Percentiles rank a stretch among this genome's conserved stretches.
These are phyloP conservation scores for Lindbergichthys nudifrons DNA, from an alignment of 2,797 vertebrate genomes.

Conservation along the genomic window DNA sequence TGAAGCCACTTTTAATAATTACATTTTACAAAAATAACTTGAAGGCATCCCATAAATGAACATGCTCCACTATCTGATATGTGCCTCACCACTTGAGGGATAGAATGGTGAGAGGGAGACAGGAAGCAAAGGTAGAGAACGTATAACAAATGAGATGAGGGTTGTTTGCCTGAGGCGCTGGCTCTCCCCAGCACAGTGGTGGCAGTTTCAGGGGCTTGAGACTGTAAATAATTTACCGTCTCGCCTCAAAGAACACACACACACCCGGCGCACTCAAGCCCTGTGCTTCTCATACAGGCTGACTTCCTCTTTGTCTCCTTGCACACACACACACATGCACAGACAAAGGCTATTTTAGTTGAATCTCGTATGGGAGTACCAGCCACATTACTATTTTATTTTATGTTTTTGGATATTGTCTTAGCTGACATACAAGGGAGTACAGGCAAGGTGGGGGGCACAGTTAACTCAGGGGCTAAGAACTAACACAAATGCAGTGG, in stretches of 20 bases:
- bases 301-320: constrained; percentile 16
- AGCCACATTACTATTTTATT: constrained; percentile 43
- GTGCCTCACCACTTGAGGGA: not conserved
- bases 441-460: not conserved
- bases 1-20: not conserved
- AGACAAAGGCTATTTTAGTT: constrained; percentile 47
- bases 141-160: constrained; percentile 4
- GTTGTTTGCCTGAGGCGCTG: constrained; percentile 53
- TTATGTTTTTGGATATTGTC: constrained; percentile 27
- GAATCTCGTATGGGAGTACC: constrained; percentile 23
- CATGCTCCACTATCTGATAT: not conserved
- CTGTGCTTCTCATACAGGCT: constrained; percentile 22
- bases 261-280: constrained; percentile 18
- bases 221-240: constrained; percentile 75
- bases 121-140: constrained; percentile 30
- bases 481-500: not conserved
- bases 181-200: constrained; percentile 45
- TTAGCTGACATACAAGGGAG: not conserved
- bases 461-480: constrained; percentile 12
- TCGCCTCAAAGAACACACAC: constrained; percentile 51
- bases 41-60: not conserved
- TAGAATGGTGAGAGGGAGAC: constrained; percentile 10
- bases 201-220: constrained; percentile 60
- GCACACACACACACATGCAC: constrained; percentile 7
- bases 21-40: not conserved